Conservation (phyloP, 2,888 invertebrate species). For the Andrena marginata region DNA sequence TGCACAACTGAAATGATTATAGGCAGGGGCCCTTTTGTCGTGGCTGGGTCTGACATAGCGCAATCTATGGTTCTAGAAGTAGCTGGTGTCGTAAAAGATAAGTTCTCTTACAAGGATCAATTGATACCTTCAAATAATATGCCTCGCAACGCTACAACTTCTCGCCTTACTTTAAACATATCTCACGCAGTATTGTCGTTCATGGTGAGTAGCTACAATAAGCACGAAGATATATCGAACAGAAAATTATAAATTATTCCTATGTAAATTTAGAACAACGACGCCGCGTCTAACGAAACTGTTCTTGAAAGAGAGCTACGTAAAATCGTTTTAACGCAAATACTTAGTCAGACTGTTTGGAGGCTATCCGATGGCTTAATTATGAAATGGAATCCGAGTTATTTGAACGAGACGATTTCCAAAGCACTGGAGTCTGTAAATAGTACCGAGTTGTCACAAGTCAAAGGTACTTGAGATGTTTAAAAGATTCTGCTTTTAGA, state of each 20-base stretch:
- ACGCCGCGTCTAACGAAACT: slow-evolving; percentile 25
- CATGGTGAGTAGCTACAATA: slow-evolving; percentile 68
- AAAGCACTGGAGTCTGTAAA: slow-evolving; percentile 71
- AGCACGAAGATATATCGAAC: slow-evolving; percentile 13
- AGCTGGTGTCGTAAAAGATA: slow-evolving; percentile 57
- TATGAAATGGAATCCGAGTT: slow-evolving; percentile 80
- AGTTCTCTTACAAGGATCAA: slow-evolving; percentile 46
- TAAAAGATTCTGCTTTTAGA: neutral
- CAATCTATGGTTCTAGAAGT: slow-evolving; percentile 75
- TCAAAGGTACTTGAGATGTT: slow-evolving; percentile 68
- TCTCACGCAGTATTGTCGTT: slow-evolving; percentile 80
- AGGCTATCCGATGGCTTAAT: slow-evolving; percentile 80
- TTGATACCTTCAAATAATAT: slow-evolving; percentile 45
- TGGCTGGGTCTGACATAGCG: slow-evolving; percentile 80
- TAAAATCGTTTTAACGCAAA: slow-evolving; percentile 73
- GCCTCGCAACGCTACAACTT: slow-evolving; percentile 44
- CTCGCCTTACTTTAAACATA: slow-evolving; percentile 71
- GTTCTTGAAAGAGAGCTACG: slow-evolving; percentile 43
- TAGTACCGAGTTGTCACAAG: slow-evolving; percentile 42
- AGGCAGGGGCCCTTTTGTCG: slow-evolving; percentile 75
- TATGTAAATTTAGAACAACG: slow-evolving; percentile 54
- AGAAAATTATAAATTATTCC: slow-evolving; percentile 1
- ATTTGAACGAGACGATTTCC: slow-evolving; percentile 73
- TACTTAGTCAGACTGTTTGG: slow-evolving; percentile 79
- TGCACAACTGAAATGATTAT: neutral